A percentile compares a stretch with the other conserved stretches of the same genome.
Conservation (phyloP, 1,140 invertebrate genomes). For the Sarcophaga bullata region DNA sequence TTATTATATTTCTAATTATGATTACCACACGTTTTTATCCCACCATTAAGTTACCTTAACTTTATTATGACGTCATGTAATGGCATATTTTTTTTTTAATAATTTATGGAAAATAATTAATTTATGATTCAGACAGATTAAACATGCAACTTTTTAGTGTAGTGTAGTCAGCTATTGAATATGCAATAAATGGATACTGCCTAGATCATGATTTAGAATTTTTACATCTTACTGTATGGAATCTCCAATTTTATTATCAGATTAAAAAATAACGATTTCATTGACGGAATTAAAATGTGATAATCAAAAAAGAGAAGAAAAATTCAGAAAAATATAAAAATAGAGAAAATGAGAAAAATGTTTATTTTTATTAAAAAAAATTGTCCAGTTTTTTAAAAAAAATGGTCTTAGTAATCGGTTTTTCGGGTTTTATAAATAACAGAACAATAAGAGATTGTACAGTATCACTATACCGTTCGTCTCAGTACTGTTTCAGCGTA, state of each 20-base stretch:
- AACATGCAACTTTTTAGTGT: neutral
- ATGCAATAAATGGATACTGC: neutral
- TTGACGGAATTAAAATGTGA: neutral
- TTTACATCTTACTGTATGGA: neutral
- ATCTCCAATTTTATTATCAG: conserved; percentile 4
- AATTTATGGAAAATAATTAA: neutral
- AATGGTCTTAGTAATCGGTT: no score
- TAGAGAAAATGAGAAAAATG: no score
- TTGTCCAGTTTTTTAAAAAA: no score
- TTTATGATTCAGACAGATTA: conserved; percentile 6
- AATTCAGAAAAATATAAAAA: neutral
- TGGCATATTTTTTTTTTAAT: neutral
- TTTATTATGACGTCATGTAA: conserved; percentile 8
- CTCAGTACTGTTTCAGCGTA: no score
- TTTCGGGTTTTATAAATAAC: no score
- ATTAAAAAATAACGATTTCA: neutral
- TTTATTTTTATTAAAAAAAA: no score
- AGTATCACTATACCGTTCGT: no score
- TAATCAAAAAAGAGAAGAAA: neutral
- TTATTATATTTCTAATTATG: neutral
- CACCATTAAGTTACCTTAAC: neutral
- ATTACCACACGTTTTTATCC: neutral
- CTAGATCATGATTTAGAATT: neutral
- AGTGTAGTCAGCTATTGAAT: neutral
- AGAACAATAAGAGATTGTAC: no score